Evolutionary conservation across 2,113 vertebrate species (phyloP), one percentile per base, ranked within the genome.

Genomic region (Amblyornis subalaris): DNA sequence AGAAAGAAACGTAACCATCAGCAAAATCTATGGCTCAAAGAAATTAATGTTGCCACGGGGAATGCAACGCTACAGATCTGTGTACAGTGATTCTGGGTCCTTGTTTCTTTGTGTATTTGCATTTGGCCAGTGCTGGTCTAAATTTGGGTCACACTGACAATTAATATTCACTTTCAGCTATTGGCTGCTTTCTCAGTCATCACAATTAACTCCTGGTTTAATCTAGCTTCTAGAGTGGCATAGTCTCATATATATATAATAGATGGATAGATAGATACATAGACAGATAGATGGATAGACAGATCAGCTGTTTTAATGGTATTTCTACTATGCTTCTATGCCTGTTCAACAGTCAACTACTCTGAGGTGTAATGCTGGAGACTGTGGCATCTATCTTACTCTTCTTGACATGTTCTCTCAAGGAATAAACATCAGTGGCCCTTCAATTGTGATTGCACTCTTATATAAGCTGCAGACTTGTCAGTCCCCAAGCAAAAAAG

Each of bases 1-100:
- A 93, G 28, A 83, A 91, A 84, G 48, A 95, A 91, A 75, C 4
- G 81, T 62, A 91, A 45, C 65, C 28, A 69, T 95, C 42, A 89
- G 38, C 11, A 81, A 94, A 93, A 66, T 69, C 24, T 40, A 61
- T 85, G 42, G 33, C 62, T 91, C 20, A 81, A 77, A 84, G 70
- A 82, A 96, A 93, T 60, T 65, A n/a, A 74, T 88, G 58, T 50
- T 72, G 72, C 26, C 57, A 93, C 78, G 19, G 64, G 14, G 60
- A 93, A 94, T 57, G 28, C 24, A 76, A 2, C 45, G 29, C 36
- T 93, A 62, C n/a, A 61, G 62, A 57, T 94, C 14, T 26, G 4
- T 38, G 62, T 80, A 67, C 40, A 48, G 69, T 51, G 45, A 86
- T 73, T 92, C 60, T 58, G 48, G 83, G 50, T 54, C 54, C 28